Percentiles rank a stretch among this genome's conserved stretches.
These are phyloP conservation scores for Otis tarda DNA, from an alignment of 2,113 vertebrate species.

Conservation along the genomic window DNA sequence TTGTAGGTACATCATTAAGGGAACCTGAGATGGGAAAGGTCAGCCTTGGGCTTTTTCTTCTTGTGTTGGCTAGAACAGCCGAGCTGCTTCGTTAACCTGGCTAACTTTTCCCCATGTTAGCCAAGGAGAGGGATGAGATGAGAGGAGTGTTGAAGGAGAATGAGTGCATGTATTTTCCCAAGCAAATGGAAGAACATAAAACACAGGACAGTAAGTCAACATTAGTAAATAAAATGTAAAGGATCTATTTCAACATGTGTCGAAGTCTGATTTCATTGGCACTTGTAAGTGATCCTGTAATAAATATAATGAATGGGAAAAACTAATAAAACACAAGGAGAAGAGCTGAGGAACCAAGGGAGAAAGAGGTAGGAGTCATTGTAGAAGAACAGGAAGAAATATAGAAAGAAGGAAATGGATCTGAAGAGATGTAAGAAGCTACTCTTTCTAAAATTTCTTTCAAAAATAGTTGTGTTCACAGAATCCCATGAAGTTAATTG, in stretches of 20 bases:
- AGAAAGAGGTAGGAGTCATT: not conserved
- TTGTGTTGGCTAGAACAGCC: not conserved
- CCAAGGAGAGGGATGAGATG: not conserved
- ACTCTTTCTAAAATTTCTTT: not conserved
- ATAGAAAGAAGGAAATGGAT: not conserved
- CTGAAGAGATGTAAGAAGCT: not conserved
- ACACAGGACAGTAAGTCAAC: not conserved
- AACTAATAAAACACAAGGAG: not conserved
- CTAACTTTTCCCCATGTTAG: not conserved
- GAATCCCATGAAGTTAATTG: conserved; percentile 13
- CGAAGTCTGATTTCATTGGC: not conserved
- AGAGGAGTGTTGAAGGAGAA: not conserved
- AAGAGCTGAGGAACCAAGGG: not conserved
- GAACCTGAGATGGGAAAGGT: not conserved
- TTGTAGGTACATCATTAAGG: not conserved
- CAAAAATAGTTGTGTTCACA: not conserved
- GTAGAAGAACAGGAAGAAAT: not conserved
- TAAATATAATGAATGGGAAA: not conserved
- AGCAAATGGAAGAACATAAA: not conserved
- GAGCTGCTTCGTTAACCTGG: not conserved
- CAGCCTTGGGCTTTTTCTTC: not conserved
- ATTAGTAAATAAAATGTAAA: not conserved
- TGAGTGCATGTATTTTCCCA: not conserved
- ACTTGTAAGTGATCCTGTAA: not conserved
- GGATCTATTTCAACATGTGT: not conserved